Conservation (phyloP, 2,888 invertebrate genomes). For the Acleris laterana region DNA sequence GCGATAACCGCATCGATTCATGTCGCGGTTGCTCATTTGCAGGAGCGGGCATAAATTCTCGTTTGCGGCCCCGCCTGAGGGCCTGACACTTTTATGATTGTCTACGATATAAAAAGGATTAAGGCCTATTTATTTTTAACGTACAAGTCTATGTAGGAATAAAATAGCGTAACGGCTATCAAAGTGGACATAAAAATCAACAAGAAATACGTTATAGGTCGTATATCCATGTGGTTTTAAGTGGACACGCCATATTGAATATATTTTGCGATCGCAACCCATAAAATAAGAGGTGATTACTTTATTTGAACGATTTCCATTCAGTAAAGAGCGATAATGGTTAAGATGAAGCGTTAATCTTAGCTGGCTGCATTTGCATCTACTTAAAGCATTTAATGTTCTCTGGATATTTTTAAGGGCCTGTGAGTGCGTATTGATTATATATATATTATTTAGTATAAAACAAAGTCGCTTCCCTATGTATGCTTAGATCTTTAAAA, state of each 20-base stretch:
- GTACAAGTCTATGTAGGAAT: slow-evolving; percentile 3
- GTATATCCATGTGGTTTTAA: slow-evolving; percentile 14
- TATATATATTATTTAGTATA: too few relatives aligned
- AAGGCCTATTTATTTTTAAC: slow-evolving; percentile 56
- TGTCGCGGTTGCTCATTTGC: slow-evolving; percentile 76
- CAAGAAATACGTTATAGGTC: slow-evolving; percentile 10
- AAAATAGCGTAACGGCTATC: slow-evolving; percentile 24
- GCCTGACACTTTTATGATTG: slow-evolving; percentile 81
- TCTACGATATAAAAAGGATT: slow-evolving; percentile 62
- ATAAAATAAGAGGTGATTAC: slow-evolving; percentile 11
- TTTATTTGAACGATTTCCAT: slow-evolving; percentile 2
- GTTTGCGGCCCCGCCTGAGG: slow-evolving; percentile 64
- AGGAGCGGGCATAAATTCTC: slow-evolving; percentile 75
- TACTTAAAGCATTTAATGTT: too few relatives aligned
- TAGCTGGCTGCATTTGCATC: background rate
- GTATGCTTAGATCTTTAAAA: too few relatives aligned
- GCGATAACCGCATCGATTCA: slow-evolving; percentile 66
- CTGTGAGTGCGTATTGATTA: too few relatives aligned
- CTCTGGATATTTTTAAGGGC: too few relatives aligned
- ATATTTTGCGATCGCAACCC: slow-evolving; percentile 9
- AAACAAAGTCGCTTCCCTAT: too few relatives aligned
- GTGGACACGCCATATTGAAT: slow-evolving; percentile 20
- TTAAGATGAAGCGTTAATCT: background rate
- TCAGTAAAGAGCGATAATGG: background rate
- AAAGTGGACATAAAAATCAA: slow-evolving; percentile 15